Percentiles rank a stretch among this genome's conserved stretches.
phyloP scores from a whole-genome alignment of 2,797 vertebrate genomes.

The Pipistrellus kuhlii region DNA sequence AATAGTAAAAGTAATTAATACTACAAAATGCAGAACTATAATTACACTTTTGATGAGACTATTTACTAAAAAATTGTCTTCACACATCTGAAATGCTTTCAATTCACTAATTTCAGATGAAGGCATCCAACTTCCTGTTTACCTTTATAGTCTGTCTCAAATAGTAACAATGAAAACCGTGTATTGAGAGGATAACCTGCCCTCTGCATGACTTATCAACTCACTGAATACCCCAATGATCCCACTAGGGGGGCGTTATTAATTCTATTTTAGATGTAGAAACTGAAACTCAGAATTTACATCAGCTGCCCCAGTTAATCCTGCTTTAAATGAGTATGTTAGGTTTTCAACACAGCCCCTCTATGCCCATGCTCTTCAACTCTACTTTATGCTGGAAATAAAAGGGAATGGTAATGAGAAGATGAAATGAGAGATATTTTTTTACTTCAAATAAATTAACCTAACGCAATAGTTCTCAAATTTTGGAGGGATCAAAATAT shows the following conservation, averaged over 20 bases:
- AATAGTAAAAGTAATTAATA: background rate
- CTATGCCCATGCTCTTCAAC: background rate
- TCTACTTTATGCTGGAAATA: background rate
- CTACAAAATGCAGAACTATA: background rate
- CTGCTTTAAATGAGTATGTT: background rate
- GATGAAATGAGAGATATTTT: background rate
- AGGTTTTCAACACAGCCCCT: background rate
- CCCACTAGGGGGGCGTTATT: fast-evolving
- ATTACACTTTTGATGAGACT: conserved; percentile 11
- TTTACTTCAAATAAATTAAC: conserved; percentile 22
- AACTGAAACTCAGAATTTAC: background rate
- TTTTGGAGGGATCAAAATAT: background rate
- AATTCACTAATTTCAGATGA: background rate
- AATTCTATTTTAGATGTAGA: background rate
- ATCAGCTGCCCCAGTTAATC: background rate
- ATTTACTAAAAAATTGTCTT: conserved; percentile 32
- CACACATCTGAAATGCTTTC: background rate
- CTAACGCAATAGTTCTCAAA: background rate
- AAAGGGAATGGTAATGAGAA: background rate
- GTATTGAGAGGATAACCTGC: background rate
- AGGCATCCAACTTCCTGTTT: background rate
- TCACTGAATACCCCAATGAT: background rate
- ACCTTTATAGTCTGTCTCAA: background rate
- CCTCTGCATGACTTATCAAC: too few species aligned
- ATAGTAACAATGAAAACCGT: background rate